Percentiles rank a stretch among this genome's conserved stretches.
Evolutionary conservation across 2,888 invertebrate species (phyloP).

Genomic region (Andrena fulva): DNA sequence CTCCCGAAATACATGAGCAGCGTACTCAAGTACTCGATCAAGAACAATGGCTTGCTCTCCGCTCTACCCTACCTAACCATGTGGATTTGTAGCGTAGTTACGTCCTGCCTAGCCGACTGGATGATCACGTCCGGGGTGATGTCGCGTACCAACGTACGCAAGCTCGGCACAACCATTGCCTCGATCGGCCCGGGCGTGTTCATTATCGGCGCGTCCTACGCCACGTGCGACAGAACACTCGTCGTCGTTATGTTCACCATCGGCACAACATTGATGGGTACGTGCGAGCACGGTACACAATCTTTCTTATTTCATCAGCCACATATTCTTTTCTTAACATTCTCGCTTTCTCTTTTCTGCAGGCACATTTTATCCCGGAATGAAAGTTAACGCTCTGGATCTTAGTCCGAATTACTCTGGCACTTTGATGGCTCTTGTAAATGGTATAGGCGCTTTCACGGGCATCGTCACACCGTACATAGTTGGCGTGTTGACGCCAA

Average conservation of each 20-base stretch:
- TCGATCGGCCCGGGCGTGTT: conserved; percentile 85
- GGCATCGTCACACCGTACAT: conserved; percentile 90
- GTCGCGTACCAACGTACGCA: conserved; percentile 84
- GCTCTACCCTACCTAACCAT: conserved; percentile 85
- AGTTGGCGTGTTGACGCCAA: conserved; percentile 87
- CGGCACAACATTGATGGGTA: conserved; percentile 85
- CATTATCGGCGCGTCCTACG: conserved; percentile 85
- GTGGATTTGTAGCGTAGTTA: conserved; percentile 83
- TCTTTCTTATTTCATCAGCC: too few species aligned
- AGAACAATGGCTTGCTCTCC: conserved; percentile 84
- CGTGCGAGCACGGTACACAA: not conserved
- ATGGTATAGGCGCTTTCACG: conserved; percentile 90
- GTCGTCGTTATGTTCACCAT: conserved; percentile 84
- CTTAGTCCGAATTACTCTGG: conserved; percentile 85
- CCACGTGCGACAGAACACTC: conserved; percentile 82
- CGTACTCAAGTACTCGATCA: conserved; percentile 82
- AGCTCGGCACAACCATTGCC: conserved; percentile 85
- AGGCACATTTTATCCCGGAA: conserved; percentile 85
- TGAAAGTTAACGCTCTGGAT: conserved; percentile 85
- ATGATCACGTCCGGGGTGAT: conserved; percentile 80
- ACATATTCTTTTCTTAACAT: too few species aligned
- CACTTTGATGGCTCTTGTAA: conserved; percentile 85
- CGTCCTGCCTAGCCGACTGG: conserved; percentile 84
- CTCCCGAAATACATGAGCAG: conserved; percentile 84
- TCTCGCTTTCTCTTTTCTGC: not conserved